Conservation (phyloP, 2,888 invertebrate genomes). For the Callyntrura guangdongensis region DNA sequence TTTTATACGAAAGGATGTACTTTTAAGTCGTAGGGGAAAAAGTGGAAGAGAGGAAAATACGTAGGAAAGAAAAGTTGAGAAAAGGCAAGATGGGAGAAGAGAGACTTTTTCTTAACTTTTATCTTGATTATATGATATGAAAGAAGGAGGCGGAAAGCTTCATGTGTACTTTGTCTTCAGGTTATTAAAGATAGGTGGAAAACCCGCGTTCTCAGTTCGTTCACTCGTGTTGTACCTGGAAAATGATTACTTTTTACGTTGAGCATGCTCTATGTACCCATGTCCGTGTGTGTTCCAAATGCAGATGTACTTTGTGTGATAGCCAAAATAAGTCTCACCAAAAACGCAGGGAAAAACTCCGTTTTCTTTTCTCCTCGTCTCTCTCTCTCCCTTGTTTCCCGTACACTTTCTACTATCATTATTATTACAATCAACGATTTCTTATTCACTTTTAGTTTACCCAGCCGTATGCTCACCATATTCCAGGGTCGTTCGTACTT, state of each 20-base stretch:
- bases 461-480: constrained; percentile 65
- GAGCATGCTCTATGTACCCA: not conserved
- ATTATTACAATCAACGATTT: constrained; percentile 72
- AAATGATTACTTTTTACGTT: constrained; percentile 70
- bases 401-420: constrained; percentile 37
- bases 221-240: constrained; percentile 64
- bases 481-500: not conserved
- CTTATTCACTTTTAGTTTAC: constrained; percentile 60
- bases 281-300: not conserved
- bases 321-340: constrained; percentile 50
- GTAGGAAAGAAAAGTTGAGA: constrained; percentile 81
- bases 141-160: constrained; percentile 62
- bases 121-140: constrained; percentile 76
- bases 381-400: not conserved
- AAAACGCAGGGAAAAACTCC: constrained; percentile 50
- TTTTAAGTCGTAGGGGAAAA: constrained; percentile 30
- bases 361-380: constrained; percentile 7
- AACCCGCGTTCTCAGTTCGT: not conserved
- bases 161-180: constrained; percentile 75
- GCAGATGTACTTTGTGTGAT: constrained; percentile 1
- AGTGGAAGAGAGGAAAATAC: constrained; percentile 52
- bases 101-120: constrained; percentile 75
- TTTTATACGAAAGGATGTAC: constrained; percentile 43
- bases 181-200: constrained; percentile 74
- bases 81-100: constrained; percentile 83